These are phyloP conservation scores for Sphenopsis melanotis DNA, from an alignment of 2,797 vertebrate species.

Conservation along the genomic window DNA sequence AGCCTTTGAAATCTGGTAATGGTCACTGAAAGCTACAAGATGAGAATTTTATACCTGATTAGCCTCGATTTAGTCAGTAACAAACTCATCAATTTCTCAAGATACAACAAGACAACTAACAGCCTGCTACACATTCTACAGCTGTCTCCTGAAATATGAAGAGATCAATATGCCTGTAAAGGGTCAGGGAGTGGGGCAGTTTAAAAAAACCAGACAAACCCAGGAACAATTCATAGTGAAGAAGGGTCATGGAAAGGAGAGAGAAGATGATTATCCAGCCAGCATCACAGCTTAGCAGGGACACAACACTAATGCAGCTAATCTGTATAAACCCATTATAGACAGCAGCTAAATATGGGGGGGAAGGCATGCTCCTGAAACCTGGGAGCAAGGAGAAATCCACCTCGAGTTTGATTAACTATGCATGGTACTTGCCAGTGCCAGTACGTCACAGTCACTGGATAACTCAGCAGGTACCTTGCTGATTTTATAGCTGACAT, in stretches of 20 bases:
- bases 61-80: conserved; percentile 51
- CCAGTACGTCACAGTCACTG: rapidly evolving
- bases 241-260: neutral
- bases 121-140: neutral
- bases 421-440: neutral
- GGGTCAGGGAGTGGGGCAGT: neutral
- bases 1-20: conserved; percentile 2
- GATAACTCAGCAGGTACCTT: conserved; percentile 4
- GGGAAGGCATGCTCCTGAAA: neutral
- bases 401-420: neutral
- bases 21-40: conserved; percentile 13
- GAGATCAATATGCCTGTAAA: neutral
- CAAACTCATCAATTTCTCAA: conserved; percentile 39
- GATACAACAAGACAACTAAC: conserved; percentile 14
- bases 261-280: neutral
- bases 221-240: neutral
- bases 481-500: neutral
- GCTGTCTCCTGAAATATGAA: conserved; percentile 5
- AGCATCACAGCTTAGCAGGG: neutral
- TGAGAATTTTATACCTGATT: conserved; percentile 40
- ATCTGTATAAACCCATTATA: neutral
- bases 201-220: neutral
- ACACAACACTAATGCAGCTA: neutral
- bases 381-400: neutral
- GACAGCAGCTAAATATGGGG: neutral